Base-by-base conservation (phyloP, 2,888 invertebrate species). In the Phytoseiulus persimilis region DNA sequence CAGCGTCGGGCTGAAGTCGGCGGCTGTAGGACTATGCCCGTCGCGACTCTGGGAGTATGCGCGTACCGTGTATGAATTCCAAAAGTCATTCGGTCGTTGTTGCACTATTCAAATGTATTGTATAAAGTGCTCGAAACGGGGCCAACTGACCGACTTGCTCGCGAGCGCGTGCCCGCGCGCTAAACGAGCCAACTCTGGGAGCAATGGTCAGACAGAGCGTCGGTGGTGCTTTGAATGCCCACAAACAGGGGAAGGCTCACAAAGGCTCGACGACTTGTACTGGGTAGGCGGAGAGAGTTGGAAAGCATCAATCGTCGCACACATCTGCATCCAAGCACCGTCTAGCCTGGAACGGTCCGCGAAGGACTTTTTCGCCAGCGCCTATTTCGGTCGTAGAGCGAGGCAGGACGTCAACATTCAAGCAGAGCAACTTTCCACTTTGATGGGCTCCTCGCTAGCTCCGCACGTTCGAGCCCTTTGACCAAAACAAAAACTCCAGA, bases 271-370 rank as follows among this genome's bases (percentile, higher is more conserved):
- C 65, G 65, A 65, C 65, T 65, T 65, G 65, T 65, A 65, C 65
- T 23, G 23, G 65, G 1, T 65, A 65, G 65, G 18, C 11, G 18
- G 65, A 65, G 28, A 65, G 65, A 65, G 65, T 65, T 65, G 65
- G 18, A 65, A 18, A 65, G 65, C 65, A 65, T 65, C 65, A 65
- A 65, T 65, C 23, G 65, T 28, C 65, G 65, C 65, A 65, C 65
- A 65, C 65, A 65, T 65, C 65, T 65, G 65, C 65, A 65, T 65
- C 65, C 65, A 65, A 65, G 65, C 65, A 65, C 65, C 65, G 65
- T 65, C 65, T 23, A 28, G 1, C 23, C 65, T 18, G 9, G 14
- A 46, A 14, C 46, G 46, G 14, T 65, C 65, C 65, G 65, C 65
- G 23, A 23, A 14, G 65, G 65, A 11, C 65, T 14, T 46, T 14